Percentiles rank a stretch among this genome's conserved stretches.
Evolutionary conservation across 2,113 vertebrate genomes (phyloP).

Genomic region (Brevimyrus niger): DNA sequence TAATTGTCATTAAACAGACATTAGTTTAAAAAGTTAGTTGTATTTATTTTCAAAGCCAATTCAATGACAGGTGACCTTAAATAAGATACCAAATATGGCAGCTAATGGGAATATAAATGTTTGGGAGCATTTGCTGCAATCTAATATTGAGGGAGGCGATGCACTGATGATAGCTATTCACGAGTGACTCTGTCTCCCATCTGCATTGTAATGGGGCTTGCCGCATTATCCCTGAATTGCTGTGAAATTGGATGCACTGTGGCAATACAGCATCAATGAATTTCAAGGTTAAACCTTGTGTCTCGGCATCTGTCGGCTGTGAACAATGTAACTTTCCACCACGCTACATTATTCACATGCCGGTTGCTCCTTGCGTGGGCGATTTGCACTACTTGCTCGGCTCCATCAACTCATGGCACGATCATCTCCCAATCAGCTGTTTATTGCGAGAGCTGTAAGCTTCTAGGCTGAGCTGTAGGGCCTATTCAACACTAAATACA

Average conservation of each 20-base stretch:
- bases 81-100: background rate
- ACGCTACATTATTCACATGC: background rate
- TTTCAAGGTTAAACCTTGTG: conserved; percentile 3
- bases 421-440: background rate
- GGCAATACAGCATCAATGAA: conserved; percentile 3
- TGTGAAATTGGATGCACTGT: conserved; percentile 7
- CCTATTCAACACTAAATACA: background rate
- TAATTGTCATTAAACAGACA: background rate
- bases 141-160: background rate
- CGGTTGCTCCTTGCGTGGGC: background rate
- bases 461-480: background rate
- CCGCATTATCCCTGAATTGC: conserved; percentile 3
- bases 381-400: background rate
- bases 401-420: background rate
- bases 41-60: background rate
- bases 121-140: background rate
- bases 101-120: background rate
- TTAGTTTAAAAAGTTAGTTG: background rate
- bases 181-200: background rate
- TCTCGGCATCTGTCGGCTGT: background rate
- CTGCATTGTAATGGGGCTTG: background rate
- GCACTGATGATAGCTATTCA: background rate
- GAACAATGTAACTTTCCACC: background rate
- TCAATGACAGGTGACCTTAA: background rate
- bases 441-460: background rate